Conservation (phyloP, 2,888 invertebrate species). For the Hypena proboscidalis region DNA sequence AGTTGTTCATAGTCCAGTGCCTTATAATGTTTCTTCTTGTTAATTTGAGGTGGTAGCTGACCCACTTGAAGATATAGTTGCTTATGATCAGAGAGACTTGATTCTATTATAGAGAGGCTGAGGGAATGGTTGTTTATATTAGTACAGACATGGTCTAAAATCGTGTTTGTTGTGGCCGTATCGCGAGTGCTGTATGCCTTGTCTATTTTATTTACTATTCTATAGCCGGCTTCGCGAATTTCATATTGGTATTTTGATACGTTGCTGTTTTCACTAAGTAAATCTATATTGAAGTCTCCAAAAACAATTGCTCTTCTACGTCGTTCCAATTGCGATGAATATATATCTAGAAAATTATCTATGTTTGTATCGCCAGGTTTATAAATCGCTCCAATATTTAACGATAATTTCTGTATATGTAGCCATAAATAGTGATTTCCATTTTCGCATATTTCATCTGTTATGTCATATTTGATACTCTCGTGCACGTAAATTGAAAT, state of each 20-base stretch:
- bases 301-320: too few species aligned
- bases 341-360: too few species aligned
- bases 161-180: not conserved
- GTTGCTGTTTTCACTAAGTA: not conserved
- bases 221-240: not conserved
- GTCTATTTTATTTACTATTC: not conserved
- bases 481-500: constrained; percentile 12
- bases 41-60: not conserved
- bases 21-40: not conserved
- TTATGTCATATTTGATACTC: constrained; percentile 8
- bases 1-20: not conserved
- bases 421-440: constrained; percentile 10
- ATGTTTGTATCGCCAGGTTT: too few species aligned
- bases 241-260: not conserved
- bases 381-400: too few species aligned
- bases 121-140: not conserved
- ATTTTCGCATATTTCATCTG: constrained; percentile 4
- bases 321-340: too few species aligned
- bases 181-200: not conserved
- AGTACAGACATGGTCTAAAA: not conserved
- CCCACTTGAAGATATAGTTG: too few species aligned
- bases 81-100: not conserved
- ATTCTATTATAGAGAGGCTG: not conserved
- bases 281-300: too few species aligned
- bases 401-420: not conserved